Conservation (phyloP, 2,113 vertebrate species). For the Perca fluviatilis region DNA sequence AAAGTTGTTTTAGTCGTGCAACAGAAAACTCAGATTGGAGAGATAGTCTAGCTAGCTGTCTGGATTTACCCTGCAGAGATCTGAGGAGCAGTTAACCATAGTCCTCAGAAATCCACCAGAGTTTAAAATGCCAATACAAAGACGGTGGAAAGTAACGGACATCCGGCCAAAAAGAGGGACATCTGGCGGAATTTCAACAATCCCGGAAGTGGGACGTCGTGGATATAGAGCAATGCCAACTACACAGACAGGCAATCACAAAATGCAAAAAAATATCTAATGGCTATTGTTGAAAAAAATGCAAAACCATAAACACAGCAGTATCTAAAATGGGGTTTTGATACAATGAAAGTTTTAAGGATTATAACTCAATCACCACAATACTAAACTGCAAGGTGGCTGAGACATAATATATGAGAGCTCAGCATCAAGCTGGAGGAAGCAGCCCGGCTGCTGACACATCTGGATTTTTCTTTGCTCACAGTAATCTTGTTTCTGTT, state of each 20-base stretch:
- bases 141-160: no score
- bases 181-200: no score
- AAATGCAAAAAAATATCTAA: background rate
- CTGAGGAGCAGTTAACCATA: no score
- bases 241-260: background rate
- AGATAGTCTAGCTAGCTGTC: no score
- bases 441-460: constrained; percentile 25
- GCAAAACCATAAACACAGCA: background rate
- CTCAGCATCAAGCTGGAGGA: background rate
- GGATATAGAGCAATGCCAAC: background rate
- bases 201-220: no score
- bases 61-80: no score
- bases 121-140: no score
- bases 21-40: no score
- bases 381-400: constrained; percentile 5
- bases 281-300: background rate
- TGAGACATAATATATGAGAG: constrained; percentile 9
- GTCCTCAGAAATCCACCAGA: no score
- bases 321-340: background rate
- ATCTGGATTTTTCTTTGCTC: constrained; percentile 8
- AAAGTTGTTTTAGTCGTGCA: no score
- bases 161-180: no score
- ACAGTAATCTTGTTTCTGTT: constrained; percentile 15
- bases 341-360: background rate
- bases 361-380: background rate